Evolutionary conservation across 2,113 vertebrate genomes (phyloP).

Genomic region (Coptodon rendalli): DNA sequence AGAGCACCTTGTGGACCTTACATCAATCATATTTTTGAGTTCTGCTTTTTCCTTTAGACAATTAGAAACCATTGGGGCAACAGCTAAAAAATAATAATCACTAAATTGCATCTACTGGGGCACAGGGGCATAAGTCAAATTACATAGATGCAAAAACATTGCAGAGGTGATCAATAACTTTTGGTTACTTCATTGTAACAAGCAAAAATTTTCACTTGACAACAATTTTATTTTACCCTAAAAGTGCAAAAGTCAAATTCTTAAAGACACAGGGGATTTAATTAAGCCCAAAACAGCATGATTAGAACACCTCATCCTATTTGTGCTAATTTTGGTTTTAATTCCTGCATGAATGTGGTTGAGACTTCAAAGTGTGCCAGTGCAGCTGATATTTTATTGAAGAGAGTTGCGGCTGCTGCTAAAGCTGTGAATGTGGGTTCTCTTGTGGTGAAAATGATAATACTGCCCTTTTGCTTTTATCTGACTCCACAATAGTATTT

Average conservation of each 20-base stretch:
- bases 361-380: neutral
- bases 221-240: neutral
- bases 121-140: neutral
- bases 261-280: neutral
- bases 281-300: neutral
- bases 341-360: neutral
- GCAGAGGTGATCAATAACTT: neutral
- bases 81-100: neutral
- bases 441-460: constrained; percentile 6
- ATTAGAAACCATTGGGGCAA: neutral
- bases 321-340: neutral
- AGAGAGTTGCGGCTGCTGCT: neutral
- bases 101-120: neutral
- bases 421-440: neutral
- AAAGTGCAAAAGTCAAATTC: neutral
- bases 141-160: neutral
- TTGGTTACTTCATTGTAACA: neutral
- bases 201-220: neutral
- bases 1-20: neutral
- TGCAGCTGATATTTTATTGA: neutral
- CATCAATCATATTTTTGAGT: neutral
- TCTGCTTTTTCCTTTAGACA: neutral
- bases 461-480: constrained; percentile 1
- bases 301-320: neutral
- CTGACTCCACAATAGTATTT: neutral